Conservation (phyloP, 2,888 invertebrate species). For the Sceliomorpha sp. region DNA sequence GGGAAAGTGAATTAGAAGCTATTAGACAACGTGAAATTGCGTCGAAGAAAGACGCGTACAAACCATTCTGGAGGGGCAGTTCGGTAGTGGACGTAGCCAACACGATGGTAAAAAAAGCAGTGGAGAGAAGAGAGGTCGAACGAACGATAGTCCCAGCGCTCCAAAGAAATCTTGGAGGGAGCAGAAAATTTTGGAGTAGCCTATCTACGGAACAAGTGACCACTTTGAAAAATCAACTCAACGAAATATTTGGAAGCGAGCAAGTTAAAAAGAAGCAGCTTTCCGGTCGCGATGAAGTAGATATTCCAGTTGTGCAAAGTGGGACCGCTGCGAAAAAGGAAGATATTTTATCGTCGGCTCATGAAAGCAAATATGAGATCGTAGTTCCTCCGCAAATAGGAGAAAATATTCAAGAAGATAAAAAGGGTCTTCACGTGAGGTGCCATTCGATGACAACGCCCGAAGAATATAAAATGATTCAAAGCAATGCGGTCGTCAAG, state of each 20-base stretch:
- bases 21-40: constrained; percentile 78
- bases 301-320: background rate
- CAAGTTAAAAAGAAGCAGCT: constrained; percentile 63
- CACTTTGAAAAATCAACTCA: constrained; percentile 88
- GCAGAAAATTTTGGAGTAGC: constrained; percentile 90
- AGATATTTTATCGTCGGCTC: constrained; percentile 20
- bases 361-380: constrained; percentile 66
- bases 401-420: constrained; percentile 55
- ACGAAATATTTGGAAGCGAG: constrained; percentile 89
- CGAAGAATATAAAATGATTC: constrained; percentile 45
- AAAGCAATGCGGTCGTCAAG: constrained; percentile 42
- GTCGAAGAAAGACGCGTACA: constrained; percentile 86
- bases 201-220: constrained; percentile 91
- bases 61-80: constrained; percentile 91
- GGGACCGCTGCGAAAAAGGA: constrained; percentile 1
- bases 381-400: constrained; percentile 66
- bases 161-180: constrained; percentile 84
- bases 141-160: constrained; percentile 79
- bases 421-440: constrained; percentile 70
- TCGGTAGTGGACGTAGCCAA: constrained; percentile 91
- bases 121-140: constrained; percentile 78
- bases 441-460: constrained; percentile 75
- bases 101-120: constrained; percentile 85
- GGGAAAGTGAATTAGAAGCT: constrained; percentile 81
- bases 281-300: constrained; percentile 2